Percentiles rank a stretch among this genome's conserved stretches.
phyloP scores from a whole-genome alignment of 2,888 invertebrate genomes.

The Patella pellucida region DNA sequence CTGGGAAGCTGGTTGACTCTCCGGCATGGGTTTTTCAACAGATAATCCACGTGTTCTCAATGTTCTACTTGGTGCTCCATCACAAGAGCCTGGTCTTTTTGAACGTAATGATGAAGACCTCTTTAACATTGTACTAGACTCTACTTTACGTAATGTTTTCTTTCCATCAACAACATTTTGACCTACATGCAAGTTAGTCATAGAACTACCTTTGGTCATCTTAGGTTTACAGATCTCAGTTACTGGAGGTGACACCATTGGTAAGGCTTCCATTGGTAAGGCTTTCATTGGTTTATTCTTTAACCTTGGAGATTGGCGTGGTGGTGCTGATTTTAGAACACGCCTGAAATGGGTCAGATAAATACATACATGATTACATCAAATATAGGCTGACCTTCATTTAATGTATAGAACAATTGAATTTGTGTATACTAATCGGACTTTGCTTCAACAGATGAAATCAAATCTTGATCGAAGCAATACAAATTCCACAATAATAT shows the following conservation, averaged over 20 bases:
- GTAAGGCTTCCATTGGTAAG: no score
- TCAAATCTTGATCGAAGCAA: no score
- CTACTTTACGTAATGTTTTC: background rate
- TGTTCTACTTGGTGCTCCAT: background rate
- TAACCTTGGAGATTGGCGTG: background rate
- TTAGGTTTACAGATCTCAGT: no score
- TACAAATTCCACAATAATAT: no score
- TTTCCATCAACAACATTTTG: background rate
- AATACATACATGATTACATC: no score
- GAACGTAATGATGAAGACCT: background rate
- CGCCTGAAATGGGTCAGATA: background rate
- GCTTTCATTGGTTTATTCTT: background rate
- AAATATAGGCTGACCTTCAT: no score
- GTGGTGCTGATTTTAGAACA: background rate
- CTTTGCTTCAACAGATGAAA: no score
- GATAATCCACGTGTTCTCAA: background rate
- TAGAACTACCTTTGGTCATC: background rate
- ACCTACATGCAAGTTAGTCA: background rate
- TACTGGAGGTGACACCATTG: no score
- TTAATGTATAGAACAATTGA: no score
- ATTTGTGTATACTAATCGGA: no score
- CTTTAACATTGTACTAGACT: background rate
- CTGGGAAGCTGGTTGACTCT: background rate
- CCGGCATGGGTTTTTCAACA: background rate
- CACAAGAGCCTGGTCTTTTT: background rate